Evolutionary conservation across 2,113 vertebrate genomes (phyloP).

Genomic region (Lipophrys pholis): DNA sequence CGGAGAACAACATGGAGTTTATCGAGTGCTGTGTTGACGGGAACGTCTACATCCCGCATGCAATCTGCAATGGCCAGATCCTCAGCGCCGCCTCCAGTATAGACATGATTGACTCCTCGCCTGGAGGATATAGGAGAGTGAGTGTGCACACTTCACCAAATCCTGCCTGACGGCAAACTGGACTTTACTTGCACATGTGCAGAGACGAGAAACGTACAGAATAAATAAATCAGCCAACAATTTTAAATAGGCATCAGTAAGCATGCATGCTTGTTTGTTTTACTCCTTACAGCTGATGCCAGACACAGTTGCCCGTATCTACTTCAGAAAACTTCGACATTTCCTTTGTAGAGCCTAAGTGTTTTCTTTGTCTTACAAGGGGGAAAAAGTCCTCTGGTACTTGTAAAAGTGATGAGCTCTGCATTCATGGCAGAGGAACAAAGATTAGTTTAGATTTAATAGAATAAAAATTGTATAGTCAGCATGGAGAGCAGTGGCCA

Average conservation of each 20-base stretch:
- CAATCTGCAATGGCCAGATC: constrained; percentile 95
- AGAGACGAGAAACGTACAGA: too few species aligned
- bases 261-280: constrained; percentile 1
- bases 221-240: too few species aligned
- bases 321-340: constrained; percentile 10
- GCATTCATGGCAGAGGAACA: constrained; percentile 31
- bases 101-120: constrained; percentile 98
- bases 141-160: constrained; percentile 47
- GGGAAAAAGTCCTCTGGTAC: constrained; percentile 17
- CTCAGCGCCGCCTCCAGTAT: constrained; percentile 89
- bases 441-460: constrained; percentile 61
- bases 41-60: constrained; percentile 92
- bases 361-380: constrained; percentile 20
- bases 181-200: background rate
- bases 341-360: constrained; percentile 15
- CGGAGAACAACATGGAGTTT: constrained; percentile 99
- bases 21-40: constrained; percentile 97
- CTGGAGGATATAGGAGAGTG: constrained; percentile 88
- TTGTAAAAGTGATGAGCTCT: constrained; percentile 47
- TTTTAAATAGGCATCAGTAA: too few species aligned
- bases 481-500: constrained; percentile 42
- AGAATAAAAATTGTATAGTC: constrained; percentile 42
- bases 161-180: constrained; percentile 12
- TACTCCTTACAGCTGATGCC: background rate
- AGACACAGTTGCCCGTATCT: background rate